Conservation (phyloP, 2,113 vertebrate species). For the Oncorhynchus mykiss region DNA sequence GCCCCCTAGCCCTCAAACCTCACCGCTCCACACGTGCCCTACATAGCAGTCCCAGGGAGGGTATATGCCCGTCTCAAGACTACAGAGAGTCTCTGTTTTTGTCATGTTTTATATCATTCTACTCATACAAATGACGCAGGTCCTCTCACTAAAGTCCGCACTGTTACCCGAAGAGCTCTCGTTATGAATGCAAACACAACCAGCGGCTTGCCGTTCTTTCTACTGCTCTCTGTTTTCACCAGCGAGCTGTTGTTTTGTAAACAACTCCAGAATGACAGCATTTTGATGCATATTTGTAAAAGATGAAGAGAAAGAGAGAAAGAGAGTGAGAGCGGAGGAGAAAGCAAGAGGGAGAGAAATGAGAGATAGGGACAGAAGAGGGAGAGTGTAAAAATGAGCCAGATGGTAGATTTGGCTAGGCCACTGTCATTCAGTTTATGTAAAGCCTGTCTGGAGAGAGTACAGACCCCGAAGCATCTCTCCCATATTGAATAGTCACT, state of each 20-base stretch:
- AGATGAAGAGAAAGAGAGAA: slow-evolving; percentile 19
- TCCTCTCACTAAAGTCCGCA: slow-evolving; percentile 73
- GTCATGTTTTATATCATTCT: too few species aligned
- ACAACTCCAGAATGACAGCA: slow-evolving; percentile 43
- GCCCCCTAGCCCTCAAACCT: slow-evolving; percentile 68
- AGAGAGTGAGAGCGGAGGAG: slow-evolving; percentile 1
- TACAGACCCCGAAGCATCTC: slow-evolving; percentile 62
- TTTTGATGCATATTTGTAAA: slow-evolving; percentile 53
- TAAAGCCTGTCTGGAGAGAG: slow-evolving; percentile 69
- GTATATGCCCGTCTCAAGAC: slow-evolving; percentile 33
- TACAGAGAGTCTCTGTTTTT: too few species aligned
- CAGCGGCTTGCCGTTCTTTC: slow-evolving; percentile 23
- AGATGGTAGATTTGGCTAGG: slow-evolving; percentile 75
- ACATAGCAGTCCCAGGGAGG: slow-evolving; percentile 77
- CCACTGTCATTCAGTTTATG: slow-evolving; percentile 65
- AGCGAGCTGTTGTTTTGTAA: slow-evolving; percentile 59
- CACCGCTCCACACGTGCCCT: slow-evolving; percentile 70
- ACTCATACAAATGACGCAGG: slow-evolving; percentile 71
- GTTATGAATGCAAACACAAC: slow-evolving; percentile 60
- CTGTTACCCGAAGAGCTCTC: slow-evolving; percentile 68
- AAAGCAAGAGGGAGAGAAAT: neutral
- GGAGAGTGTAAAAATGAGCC: slow-evolving; percentile 56
- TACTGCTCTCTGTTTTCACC: slow-evolving; percentile 55
- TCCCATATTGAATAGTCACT: slow-evolving; percentile 63
- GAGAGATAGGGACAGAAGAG: slow-evolving; percentile 23